Evolutionary conservation across 2,888 invertebrate genomes (phyloP).

Genomic region (Aphidius colemani): DNA sequence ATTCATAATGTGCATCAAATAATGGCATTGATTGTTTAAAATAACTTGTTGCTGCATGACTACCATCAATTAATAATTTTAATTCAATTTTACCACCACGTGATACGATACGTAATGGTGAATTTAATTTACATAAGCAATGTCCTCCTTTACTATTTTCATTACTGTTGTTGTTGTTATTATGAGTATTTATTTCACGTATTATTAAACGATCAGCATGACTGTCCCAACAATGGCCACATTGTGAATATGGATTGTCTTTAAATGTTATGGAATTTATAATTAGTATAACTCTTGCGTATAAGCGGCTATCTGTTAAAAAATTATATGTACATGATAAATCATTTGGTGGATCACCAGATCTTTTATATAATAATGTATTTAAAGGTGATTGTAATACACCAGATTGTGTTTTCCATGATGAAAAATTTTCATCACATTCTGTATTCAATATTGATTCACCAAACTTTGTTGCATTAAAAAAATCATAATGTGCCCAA

Average conservation of each 20-base stretch:
- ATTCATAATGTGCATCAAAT: constrained; percentile 86
- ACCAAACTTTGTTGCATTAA: constrained; percentile 86
- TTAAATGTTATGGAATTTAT: constrained; percentile 82
- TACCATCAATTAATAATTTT: constrained; percentile 81
- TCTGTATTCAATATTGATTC: constrained; percentile 76
- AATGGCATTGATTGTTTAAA: constrained; percentile 84
- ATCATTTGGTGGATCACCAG: constrained; percentile 72
- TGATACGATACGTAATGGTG: constrained; percentile 74
- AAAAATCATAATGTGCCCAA: constrained; percentile 94
- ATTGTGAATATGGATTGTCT: constrained; percentile 66
- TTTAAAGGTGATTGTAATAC: constrained; percentile 82
- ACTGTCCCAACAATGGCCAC: constrained; percentile 81
- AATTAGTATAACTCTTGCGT: constrained; percentile 79
- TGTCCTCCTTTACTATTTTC: constrained; percentile 60
- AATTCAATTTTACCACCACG: constrained; percentile 81
- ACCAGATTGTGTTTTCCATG: constrained; percentile 80
- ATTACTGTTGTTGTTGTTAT: constrained; percentile 39
- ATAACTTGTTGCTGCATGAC: constrained; percentile 84
- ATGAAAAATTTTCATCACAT: constrained; percentile 87
- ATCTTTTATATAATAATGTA: constrained; percentile 82
- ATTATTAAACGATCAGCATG: constrained; percentile 82
- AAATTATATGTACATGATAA: constrained; percentile 84
- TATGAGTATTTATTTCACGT: constrained; percentile 73
- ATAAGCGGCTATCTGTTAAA: constrained; percentile 80
- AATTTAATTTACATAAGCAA: constrained; percentile 69